Evolutionary conservation across 2,113 vertebrate species (phyloP).

Genomic region (Percopsis transmontana): DNA sequence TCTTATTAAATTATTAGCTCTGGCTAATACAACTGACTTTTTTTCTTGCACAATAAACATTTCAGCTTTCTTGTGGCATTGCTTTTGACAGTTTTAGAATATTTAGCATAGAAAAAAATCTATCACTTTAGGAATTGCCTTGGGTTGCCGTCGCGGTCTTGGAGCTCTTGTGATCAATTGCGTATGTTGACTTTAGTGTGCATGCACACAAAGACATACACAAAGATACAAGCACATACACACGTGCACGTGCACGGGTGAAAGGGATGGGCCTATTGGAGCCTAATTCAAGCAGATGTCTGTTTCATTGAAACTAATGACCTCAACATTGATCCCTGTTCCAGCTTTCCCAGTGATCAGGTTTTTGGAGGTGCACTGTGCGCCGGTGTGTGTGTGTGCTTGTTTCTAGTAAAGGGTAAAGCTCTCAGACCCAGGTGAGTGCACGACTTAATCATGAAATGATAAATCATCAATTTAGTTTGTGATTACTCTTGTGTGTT

Average conservation of each 20-base stretch:
- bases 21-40: constrained; percentile 36
- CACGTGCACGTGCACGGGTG: background rate
- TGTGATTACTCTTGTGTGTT: constrained; percentile 54
- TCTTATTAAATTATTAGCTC: constrained; percentile 45
- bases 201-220: constrained; percentile 10
- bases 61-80: constrained; percentile 8
- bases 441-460: constrained; percentile 40
- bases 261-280: constrained; percentile 47
- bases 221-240: background rate
- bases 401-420: constrained; percentile 7
- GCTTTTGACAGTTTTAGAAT: constrained; percentile 10
- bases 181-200: background rate
- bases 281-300: constrained; percentile 79
- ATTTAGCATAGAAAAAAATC: background rate
- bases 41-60: constrained; percentile 27
- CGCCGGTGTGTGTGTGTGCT: constrained; percentile 23
- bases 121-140: too few relatives aligned
- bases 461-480: constrained; percentile 57
- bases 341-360: constrained; percentile 50
- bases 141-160: background rate
- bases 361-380: constrained; percentile 44
- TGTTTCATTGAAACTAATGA: constrained; percentile 81
- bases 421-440: constrained; percentile 14
- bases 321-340: constrained; percentile 72
- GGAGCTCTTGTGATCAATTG: constrained; percentile 14